Evolutionary conservation across 2,113 vertebrate species (phyloP).

Genomic region (Electrona antarctica): DNA sequence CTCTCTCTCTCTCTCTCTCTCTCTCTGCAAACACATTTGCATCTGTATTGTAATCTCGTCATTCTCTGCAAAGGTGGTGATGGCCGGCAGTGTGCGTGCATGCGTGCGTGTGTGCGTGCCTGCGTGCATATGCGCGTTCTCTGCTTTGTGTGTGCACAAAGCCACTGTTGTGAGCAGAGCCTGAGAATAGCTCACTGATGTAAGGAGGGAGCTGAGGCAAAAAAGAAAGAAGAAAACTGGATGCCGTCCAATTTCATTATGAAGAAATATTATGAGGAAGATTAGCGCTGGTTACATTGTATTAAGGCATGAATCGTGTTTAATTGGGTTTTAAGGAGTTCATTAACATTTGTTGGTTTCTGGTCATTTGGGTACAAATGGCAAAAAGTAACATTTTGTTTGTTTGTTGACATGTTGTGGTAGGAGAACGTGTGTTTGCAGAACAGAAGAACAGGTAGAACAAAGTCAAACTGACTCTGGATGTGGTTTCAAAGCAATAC

Average conservation of each 20-base stretch:
- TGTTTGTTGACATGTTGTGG: constrained; percentile 14
- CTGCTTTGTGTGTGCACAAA: constrained; percentile 31
- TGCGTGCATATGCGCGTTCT: not conserved
- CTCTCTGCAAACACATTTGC: constrained; percentile 34
- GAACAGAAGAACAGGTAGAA: too few relatives aligned
- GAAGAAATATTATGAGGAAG: constrained; percentile 62
- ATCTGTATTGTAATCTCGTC: constrained; percentile 37
- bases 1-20: constrained; percentile 30
- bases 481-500: too few relatives aligned
- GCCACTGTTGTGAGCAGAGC: constrained; percentile 59
- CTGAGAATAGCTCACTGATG: constrained; percentile 59
- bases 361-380: constrained; percentile 21
- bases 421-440: not conserved
- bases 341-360: constrained; percentile 65
- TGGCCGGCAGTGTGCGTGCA: not conserved
- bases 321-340: constrained; percentile 62
- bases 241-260: constrained; percentile 69
- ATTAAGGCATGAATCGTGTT: constrained; percentile 58
- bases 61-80: not conserved
- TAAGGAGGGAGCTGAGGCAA: constrained; percentile 24
- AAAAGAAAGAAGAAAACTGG: constrained; percentile 35
- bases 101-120: not conserved
- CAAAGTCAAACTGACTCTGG: too few relatives aligned
- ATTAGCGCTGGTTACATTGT: constrained; percentile 48
- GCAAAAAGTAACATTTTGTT: not conserved